phyloP scores from a whole-genome alignment of 2,113 vertebrate species.

The Andinoacara biseriatus region DNA sequence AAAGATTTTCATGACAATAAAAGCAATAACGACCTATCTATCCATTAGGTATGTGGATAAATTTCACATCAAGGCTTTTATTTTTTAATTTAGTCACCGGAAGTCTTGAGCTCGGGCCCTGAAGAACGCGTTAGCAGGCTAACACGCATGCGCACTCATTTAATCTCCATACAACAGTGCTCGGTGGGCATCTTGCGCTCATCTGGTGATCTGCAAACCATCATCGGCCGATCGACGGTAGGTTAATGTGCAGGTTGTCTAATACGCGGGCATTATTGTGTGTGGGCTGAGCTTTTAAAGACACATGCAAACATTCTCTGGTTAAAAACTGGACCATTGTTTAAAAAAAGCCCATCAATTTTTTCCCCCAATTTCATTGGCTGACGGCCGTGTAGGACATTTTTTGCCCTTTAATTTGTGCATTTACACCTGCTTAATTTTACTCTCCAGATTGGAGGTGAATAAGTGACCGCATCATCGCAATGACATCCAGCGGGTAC shows the following conservation, averaged over 20 bases:
- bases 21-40: not conserved
- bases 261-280: not conserved
- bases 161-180: conserved; percentile 28
- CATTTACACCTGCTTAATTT: not conserved
- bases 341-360: conserved; percentile 8
- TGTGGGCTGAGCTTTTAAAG: not conserved
- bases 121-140: not conserved
- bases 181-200: conserved; percentile 46
- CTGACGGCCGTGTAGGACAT: not conserved
- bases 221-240: conserved; percentile 59
- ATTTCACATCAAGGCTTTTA: not conserved
- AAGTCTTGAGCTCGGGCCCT: conserved; percentile 23
- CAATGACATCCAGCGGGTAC: conserved; percentile 70
- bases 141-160: conserved; percentile 62
- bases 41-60: not conserved
- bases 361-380: not conserved
- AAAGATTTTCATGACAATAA: not conserved
- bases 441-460: conserved; percentile 10
- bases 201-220: conserved; percentile 33
- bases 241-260: not conserved
- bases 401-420: not conserved
- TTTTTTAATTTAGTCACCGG: conserved; percentile 38
- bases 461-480: conserved; percentile 23
- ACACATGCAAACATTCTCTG: not conserved
- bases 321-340: not conserved